Percentiles rank a stretch among this genome's conserved stretches.
phyloP scores from a whole-genome alignment of 2,888 invertebrate genomes.

The Teinopalpus imperialis region DNA sequence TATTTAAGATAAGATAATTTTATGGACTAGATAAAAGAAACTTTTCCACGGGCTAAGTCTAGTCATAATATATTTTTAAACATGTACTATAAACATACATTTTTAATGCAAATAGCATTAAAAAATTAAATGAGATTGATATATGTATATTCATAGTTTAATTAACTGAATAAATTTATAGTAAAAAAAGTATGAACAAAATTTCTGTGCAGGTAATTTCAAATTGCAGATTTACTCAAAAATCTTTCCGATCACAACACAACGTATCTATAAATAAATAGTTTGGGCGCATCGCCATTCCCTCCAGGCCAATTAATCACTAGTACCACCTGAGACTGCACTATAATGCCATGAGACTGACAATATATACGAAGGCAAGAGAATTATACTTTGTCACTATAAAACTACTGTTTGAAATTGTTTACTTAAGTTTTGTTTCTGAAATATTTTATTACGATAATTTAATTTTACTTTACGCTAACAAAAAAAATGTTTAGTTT shows the following conservation, averaged over 20 bases:
- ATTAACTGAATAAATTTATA: no score
- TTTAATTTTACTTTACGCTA: no score
- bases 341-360: conserved; percentile 48
- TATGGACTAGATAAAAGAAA: not conserved
- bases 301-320: conserved; percentile 67
- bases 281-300: conserved; percentile 50
- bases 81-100: no score
- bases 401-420: conserved; percentile 8
- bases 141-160: no score
- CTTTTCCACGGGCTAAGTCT: no score
- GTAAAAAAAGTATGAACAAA: no score
- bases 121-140: no score
- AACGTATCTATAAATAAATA: conserved; percentile 53
- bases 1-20: conserved; percentile 1
- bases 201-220: conserved; percentile 26
- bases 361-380: conserved; percentile 44
- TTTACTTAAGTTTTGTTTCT: not conserved
- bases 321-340: conserved; percentile 62
- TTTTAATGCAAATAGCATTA: no score
- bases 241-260: conserved; percentile 45
- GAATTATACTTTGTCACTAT: conserved; percentile 26
- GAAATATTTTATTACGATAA: conserved; percentile 2
- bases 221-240: conserved; percentile 42
- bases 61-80: no score
- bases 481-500: not conserved